phyloP scores from a whole-genome alignment of 2,797 vertebrate genomes.

The Parauchenoglanis punctatus region DNA sequence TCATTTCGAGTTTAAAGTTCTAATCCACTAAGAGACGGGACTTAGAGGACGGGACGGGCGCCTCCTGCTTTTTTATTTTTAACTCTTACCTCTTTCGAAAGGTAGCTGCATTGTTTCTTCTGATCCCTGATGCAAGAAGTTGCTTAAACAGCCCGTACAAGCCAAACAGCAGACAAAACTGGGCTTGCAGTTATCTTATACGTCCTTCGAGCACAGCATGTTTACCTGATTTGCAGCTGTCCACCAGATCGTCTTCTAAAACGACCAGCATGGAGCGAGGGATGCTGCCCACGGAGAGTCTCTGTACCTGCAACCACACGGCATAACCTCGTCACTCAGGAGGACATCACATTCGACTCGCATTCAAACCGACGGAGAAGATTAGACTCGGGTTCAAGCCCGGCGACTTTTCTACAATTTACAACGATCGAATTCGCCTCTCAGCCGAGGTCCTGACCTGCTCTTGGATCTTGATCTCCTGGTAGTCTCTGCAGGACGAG shows the following conservation, averaged over 20 bases:
- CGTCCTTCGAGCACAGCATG: no score
- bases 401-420: neutral
- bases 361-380: neutral
- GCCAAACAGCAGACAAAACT: neutral
- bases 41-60: no score
- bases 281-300: constrained; percentile 91
- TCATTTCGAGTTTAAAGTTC: neutral
- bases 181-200: neutral
- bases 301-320: constrained; percentile 81
- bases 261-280: constrained; percentile 91
- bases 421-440: neutral
- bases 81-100: neutral
- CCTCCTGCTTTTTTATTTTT: neutral
- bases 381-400: neutral
- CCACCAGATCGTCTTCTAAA: constrained; percentile 94
- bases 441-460: constrained; percentile 74
- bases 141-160: neutral
- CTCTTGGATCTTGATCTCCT: constrained; percentile 97
- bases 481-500: constrained; percentile 87
- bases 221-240: constrained; percentile 93
- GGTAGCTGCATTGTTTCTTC: neutral
- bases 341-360: neutral
- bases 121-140: neutral
- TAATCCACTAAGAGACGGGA: neutral
- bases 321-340: neutral